Conservation (phyloP, 2,113 vertebrate genomes). For the Gorsachius goisagi region DNA sequence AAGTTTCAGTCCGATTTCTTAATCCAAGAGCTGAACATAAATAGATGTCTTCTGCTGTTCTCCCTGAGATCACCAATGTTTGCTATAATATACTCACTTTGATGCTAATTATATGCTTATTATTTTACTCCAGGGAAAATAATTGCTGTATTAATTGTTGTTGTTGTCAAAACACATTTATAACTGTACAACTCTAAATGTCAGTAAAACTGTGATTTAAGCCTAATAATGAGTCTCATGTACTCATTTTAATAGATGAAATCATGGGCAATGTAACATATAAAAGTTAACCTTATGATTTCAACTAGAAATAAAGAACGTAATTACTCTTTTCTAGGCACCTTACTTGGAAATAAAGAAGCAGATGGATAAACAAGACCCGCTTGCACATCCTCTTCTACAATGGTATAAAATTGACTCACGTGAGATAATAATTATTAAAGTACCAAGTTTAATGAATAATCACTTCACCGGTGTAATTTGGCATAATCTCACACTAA, state of each 20-base stretch:
- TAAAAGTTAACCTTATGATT: neutral
- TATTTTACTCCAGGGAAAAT: neutral
- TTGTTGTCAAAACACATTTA: neutral
- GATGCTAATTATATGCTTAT: slow-evolving; percentile 7
- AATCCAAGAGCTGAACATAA: neutral
- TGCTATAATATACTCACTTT: neutral
- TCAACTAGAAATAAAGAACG: neutral
- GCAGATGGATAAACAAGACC: slow-evolving; percentile 92
- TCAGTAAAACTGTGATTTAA: slow-evolving; percentile 11
- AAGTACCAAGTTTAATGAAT: neutral
- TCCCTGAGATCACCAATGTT: neutral
- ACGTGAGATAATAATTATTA: neutral
- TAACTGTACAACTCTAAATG: neutral
- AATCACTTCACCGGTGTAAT: neutral
- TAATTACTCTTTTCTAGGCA: slow-evolving; percentile 77
- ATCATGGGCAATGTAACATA: neutral
- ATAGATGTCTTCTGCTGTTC: neutral
- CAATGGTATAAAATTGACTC: slow-evolving; percentile 79
- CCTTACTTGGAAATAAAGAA: slow-evolving; percentile 94
- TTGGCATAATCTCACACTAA: neutral
- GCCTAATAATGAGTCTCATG: neutral
- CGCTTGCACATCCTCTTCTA: slow-evolving; percentile 87
- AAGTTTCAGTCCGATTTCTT: neutral
- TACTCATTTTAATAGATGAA: neutral
- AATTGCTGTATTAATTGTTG: neutral